Conservation (phyloP, 2,888 invertebrate species). For the Melinopterus prodromus region DNA sequence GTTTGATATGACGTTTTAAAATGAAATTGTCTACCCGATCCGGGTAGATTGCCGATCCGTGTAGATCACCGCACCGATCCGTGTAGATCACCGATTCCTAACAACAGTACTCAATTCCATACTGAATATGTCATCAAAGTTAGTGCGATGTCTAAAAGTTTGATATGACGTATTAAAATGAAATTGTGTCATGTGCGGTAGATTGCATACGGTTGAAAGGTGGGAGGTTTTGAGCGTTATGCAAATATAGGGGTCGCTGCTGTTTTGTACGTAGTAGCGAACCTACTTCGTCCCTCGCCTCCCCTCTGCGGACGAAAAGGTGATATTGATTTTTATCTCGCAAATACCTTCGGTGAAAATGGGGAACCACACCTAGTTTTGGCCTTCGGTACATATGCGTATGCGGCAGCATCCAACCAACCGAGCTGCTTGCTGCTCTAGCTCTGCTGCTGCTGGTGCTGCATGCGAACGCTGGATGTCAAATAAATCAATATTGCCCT, state of each 20-base stretch:
- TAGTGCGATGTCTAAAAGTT: too few relatives aligned
- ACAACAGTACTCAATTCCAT: too few relatives aligned
- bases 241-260: constrained; percentile 4
- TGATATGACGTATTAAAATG: background rate
- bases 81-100: too few relatives aligned
- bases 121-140: too few relatives aligned
- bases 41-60: too few relatives aligned
- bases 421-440: background rate
- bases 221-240: background rate
- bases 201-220: background rate
- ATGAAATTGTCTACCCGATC: too few relatives aligned
- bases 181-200: constrained; percentile 17
- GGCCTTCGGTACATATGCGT: constrained; percentile 35
- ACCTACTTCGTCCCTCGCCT: constrained; percentile 5
- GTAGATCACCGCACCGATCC: too few relatives aligned
- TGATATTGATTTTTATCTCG: constrained; percentile 25
- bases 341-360: constrained; percentile 25
- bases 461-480: background rate
- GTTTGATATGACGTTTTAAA: too few relatives aligned
- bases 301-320: constrained; percentile 27
- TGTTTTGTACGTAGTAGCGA: background rate
- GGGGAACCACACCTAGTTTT: constrained; percentile 40
- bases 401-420: constrained; percentile 4
- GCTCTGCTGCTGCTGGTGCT: background rate
- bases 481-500: background rate